A percentile compares a stretch with the other conserved stretches of the same genome.
Conservation (phyloP, 2,113 vertebrate species). For the Ceuthmochares aereus region DNA sequence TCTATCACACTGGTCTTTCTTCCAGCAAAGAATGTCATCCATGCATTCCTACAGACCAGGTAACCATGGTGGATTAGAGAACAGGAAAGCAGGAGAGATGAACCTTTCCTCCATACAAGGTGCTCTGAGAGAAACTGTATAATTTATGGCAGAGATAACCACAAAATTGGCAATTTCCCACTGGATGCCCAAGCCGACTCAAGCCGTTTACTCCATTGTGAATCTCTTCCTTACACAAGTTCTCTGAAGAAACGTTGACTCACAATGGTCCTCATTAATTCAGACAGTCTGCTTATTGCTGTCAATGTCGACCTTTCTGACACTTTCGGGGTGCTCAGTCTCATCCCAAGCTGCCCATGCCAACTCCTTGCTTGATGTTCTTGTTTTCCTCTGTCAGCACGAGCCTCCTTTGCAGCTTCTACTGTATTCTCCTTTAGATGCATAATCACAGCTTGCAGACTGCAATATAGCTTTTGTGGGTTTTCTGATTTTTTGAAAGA, state of each 20-base stretch:
- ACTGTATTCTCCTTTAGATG: neutral
- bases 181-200: fast-evolving
- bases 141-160: neutral
- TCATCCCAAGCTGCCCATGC: neutral
- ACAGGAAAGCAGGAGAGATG: neutral
- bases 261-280: neutral
- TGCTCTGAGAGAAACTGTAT: neutral
- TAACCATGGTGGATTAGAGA: fast-evolving
- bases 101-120: neutral
- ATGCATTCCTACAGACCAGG: neutral
- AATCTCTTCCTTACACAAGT: neutral
- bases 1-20: neutral
- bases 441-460: fast-evolving
- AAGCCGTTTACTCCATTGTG: neutral
- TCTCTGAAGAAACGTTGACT: neutral
- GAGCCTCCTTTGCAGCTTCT: neutral
- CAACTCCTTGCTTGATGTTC: neutral
- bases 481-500: neutral
- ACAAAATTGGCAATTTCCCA: neutral
- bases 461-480: neutral
- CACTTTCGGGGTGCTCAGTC: neutral
- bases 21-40: neutral
- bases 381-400: neutral
- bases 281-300: neutral
- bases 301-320: neutral